These are phyloP conservation scores for Callospermophilus lateralis DNA, from an alignment of 2,113 vertebrate genomes.

Conservation along the genomic window DNA sequence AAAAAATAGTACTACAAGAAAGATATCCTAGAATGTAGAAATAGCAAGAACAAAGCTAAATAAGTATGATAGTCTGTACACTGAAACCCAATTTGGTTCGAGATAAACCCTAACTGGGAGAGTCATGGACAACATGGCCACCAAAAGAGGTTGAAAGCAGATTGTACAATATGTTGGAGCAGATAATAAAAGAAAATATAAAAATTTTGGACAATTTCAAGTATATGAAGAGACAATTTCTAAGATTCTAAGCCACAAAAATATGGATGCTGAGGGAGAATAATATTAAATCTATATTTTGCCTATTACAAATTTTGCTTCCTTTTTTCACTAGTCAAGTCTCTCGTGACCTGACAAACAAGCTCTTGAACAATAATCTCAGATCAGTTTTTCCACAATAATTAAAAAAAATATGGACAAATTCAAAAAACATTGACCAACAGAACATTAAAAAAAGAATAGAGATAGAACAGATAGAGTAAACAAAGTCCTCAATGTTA, in stretches of 20 bases:
- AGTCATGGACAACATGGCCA: background rate
- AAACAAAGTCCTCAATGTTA: background rate
- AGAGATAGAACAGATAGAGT: background rate
- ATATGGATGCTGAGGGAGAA: background rate
- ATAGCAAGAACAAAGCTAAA: background rate
- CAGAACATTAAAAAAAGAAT: background rate
- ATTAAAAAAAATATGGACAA: background rate
- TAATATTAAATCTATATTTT: background rate
- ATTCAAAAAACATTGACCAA: slow-evolving; percentile 3
- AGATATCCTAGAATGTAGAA: background rate
- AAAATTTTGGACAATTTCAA: background rate
- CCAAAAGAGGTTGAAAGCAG: slow-evolving; percentile 6
- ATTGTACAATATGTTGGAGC: background rate
- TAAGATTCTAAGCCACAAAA: background rate
- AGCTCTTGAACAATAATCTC: background rate
- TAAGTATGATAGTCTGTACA: background rate
- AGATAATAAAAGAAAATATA: background rate
- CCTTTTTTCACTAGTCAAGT: background rate
- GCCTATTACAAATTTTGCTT: background rate
- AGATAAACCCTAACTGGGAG: background rate
- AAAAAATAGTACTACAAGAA: background rate
- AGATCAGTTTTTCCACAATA: background rate
- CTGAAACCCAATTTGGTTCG: background rate
- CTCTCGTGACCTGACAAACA: background rate
- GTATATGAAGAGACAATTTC: background rate